Base-by-base conservation (phyloP, 2,888 invertebrate genomes). In the Hyles lineata region DNA sequence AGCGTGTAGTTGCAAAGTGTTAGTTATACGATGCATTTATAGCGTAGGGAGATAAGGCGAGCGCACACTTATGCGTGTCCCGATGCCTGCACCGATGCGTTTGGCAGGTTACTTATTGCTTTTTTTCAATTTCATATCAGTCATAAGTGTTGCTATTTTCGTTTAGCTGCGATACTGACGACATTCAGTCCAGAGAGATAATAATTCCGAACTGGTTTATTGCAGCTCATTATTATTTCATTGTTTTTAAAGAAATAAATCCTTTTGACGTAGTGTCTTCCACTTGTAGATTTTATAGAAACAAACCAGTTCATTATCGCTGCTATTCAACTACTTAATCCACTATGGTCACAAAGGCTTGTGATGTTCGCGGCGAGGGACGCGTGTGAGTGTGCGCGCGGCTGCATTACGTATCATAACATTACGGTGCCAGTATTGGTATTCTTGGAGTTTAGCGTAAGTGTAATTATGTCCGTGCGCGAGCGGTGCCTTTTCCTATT, bases 1-100 rank as follows among this genome's bases (percentile, higher is more conserved):
- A 70, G 59, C 75, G 76, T 74, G 70, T 77, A 77, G 76, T 78
- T 73, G 52, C 23, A 63, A 71, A 59, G 29, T 67, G 58, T 43
- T 67, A 67, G 43, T 23, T 67, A 15, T 67, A 67, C 23, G 67
- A 67, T 50, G 67, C 67, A 67, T 67, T 67, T 67, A 67, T 67
- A 67, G 67, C 23, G 11, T 67, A 67, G 67, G 67, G 43, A 43
- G 50, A 67, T 67, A 67, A 67, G 43, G 67, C 50, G 67, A 2
- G 43, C 43, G 43, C 43, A 23, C 67, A 67, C 67, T 50, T 50
- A 50, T 43, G 67, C 43, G 21, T 19, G 8, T 8, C 15, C 8
- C 17, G 15, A 25, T 6, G 17, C 7, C 11, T 29, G 25, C 19
- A 19, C 11, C 15, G 15, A 9, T 21, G 23, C 15, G 11, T 23